Base-by-base conservation (phyloP, 2,888 invertebrate genomes). In the Watsonalla binaria region DNA sequence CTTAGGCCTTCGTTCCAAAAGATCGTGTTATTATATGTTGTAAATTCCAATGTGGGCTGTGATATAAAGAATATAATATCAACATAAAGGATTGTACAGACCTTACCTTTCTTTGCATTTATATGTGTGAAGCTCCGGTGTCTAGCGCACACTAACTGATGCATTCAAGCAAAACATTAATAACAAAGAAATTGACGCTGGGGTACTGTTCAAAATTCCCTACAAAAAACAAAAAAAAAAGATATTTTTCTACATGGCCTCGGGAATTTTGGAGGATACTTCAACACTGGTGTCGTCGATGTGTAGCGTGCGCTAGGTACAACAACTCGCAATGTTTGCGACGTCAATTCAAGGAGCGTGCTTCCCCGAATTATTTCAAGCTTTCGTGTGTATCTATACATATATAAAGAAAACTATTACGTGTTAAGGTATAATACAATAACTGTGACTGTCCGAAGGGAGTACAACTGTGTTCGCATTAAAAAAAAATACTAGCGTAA, bases 1-100 rank as follows among this genome's bases (percentile, higher is more conserved):
- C 77, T 81, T 84, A 84, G 80, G 85, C 84, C 86, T 86, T 86
- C 80, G 80, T 85, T 88, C 78, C 82, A 68, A 84, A 86, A 86
- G 82, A 85, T 79, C 80, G 78, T 83, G 80, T 85, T 88, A 84
- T 85, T 85, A 87, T 88, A 82, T 88, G 88, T 90, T 89, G 85
- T 90, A 93, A 94, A 94, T 94, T 94, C 94, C 94, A 94, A 94
- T 74, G 93, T 93, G 94, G 94, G 94, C 94, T 94, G 94, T 94
- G 94, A 94, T 93, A 93, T 92, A 93, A 88, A 85, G 82, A 79
- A 68, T 84, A 85, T 84, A 83, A 92, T 86, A 84, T 92, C 92
- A 92, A 92, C 92, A 92, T 92, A 85, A 92, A 92, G 86, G 92
- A 92, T 91, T 93, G 93, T 93, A 93, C 93, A 93, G 93, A 92